Evolutionary conservation across 2,797 vertebrate genomes (phyloP), one percentile per base, ranked within the genome.

Genomic region (Sciurus vulgaris): DNA sequence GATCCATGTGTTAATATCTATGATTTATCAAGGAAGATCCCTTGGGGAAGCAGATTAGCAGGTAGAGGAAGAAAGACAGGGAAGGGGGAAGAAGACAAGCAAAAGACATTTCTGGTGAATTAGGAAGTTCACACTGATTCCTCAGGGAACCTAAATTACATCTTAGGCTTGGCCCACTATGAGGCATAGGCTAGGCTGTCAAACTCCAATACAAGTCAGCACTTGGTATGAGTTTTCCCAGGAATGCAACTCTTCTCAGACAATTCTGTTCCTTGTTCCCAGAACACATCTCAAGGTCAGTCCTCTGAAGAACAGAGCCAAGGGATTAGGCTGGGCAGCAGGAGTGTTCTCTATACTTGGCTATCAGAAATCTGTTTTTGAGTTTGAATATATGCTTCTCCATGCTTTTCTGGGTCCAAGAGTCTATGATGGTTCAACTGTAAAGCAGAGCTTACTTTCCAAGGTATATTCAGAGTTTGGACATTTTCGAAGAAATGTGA

Each of bases 401-500:
- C 4, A 3, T 49, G 4, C 73, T 79, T 72, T 86, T 3, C 20
- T 93, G 35, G 44, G 22, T 74, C 33, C 63, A 67, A 82, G 14
- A 18, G 13, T 69, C 35, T 59, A 8, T 24, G n/a, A 65, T 24
- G 5, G 20, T 69, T 88, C n/a, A 51, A 18, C 38, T 51, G 1
- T 83, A n/a, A 76, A 47, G 30, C 7, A 77, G 47, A 82, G 5
- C 44, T 92, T 54, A 26, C 12, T 69, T 11, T 54, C 20, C 35
- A 38, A 82, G 11, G 47, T 86, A 14, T 54, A 49, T 61, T 65
- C 73, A 86, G 65, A 83, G 13, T 2, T 17, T 65, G 63, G 38
- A 1, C 26, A 77, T 96, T 76, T 88, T 92, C 63, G 73, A 76
- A 77, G 88, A 86, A 81, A 82, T 92, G 33, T 20, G 67, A 74